Evolutionary conservation across 2,888 invertebrate genomes (phyloP), one percentile per base, ranked within the genome.

Genomic region (Thyatira batis): DNA sequence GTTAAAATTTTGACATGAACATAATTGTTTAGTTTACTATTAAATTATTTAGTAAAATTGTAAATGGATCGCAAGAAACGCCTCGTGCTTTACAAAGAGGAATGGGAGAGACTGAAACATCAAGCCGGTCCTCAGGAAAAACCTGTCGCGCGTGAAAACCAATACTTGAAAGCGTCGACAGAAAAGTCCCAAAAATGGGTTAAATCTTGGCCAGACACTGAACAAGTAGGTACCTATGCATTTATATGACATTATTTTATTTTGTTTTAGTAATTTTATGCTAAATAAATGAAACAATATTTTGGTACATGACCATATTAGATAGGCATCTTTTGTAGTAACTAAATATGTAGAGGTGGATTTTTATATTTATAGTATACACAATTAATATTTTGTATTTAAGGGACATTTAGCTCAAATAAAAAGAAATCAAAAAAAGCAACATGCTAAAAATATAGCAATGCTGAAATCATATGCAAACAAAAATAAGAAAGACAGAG

Each of bases 131-230:
- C 66, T 28, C 55, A 55, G 3, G 52, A 63, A 28, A 53, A 60
- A 28, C 48, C 57, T 2, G 48, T 50, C 0, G 52, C 63, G 48
- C 43, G 51, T 30, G 60, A 68, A 28, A 62, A 65, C 27, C 65
- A 76, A 55, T 76, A 82, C 53, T 54, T 85, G 1, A 71, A 78
- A 52, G 57, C 64, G 3, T 59, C 86, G 57, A 73, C 64, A 21
- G 76, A 84, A 49, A 66, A 69, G 53, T 87, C 87, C 0, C 80
- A 76, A 49, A 68, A 67, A 49, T 83, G 80, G 83, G 78, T 78
- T 5, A 74, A 71, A 50, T 63, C 67, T 39, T 87, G 87, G 86
- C 81, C 85, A 2, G 85, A 84, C 53, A 73, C 81, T 28, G 57
- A 71, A 1, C 67, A 78, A 63, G 85, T 82, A 67, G 21, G 58